Base-by-base conservation (phyloP, 2,797 vertebrate species). In the Sebastes alutus region DNA sequence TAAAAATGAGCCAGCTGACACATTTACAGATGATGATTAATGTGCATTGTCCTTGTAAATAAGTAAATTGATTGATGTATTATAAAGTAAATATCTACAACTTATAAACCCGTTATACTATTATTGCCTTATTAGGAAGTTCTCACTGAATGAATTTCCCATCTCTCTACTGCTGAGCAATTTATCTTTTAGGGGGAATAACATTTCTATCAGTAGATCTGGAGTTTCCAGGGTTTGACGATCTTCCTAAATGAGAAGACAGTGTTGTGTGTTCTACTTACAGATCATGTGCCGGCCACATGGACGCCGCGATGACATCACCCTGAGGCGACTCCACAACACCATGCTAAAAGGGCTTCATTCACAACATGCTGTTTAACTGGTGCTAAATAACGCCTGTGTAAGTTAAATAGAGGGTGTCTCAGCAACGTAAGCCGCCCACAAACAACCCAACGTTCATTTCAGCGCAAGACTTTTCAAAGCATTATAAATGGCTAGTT, bases 231-330 rank as follows among this genome's bases (percentile, higher is more conserved):
- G 1, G 84, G 67, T 88, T 89, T 79, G 75, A 80, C 14, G 72
- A 54, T 72, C 75, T 85, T 83, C 63, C 62, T 69, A 85, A 92
- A 91, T 88, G 84, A 90, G 80, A 90, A 91, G 92, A 93, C 92
- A 89, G 88, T 68, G 83, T 84, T 89, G 70, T 83, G 85, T 76
- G 85, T 92, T 90, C 89, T 76, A 46, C 86, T 88, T 73, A 79
- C 71, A 79, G 81, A 93, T 92, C 94, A 94, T 95, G 92, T 95
- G 94, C 87, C 74, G 72, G 81, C 93, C 94, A 94, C 93, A 94
- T 91, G 93, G 72, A 85, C 76, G 80, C 83, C 75, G 14, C 67
- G 30, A 86, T 94, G 93, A 95, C 91, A 94, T 95, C 94, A 95
- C 82, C 87, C 80, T 12, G 4, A 84, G 82, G 82, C 82, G 27